A percentile compares a stretch with the other conserved stretches of the same genome.
Conservation (phyloP, 2,888 invertebrate species). For the Epinotia demarniana region DNA sequence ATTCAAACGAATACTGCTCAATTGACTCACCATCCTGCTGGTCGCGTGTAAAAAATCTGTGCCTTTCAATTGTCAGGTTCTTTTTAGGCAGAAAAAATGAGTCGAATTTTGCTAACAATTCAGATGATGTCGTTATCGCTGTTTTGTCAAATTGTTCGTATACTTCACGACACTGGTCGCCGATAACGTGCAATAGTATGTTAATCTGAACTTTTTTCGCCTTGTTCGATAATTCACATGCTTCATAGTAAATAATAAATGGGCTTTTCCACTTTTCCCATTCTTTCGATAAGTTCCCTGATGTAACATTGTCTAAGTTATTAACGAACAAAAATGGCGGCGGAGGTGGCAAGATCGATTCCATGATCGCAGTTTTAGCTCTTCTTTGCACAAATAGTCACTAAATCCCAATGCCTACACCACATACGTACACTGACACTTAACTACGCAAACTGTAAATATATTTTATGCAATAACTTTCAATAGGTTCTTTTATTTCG, state of each 20-base stretch:
- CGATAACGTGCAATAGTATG: conserved; percentile 26
- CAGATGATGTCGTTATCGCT: conserved; percentile 9
- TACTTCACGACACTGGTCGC: conserved; percentile 20
- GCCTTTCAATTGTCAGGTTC: conserved; percentile 43
- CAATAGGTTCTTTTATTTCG: conserved; percentile 2
- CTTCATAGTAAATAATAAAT: conserved; percentile 21
- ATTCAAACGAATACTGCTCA: conserved; percentile 25
- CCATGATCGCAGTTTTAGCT: not conserved
- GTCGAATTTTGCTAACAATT: conserved; percentile 45
- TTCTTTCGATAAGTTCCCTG: conserved; percentile 2
- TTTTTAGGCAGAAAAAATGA: conserved; percentile 46
- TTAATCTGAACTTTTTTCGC: conserved; percentile 4
- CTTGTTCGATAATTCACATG: conserved; percentile 10
- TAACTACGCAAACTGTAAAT: conserved; percentile 5
- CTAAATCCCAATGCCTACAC: not conserved
- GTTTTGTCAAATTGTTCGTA: conserved; percentile 20
- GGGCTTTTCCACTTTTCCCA: no score
- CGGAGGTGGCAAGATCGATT: conserved; percentile 6
- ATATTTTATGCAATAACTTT: not conserved
- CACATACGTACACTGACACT: not conserved
- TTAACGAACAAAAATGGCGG: conserved; percentile 17
- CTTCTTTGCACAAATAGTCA: not conserved
- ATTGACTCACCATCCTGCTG: conserved; percentile 5
- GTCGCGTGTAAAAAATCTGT: no score
- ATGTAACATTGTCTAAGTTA: conserved; percentile 3